Conservation (phyloP, 2,797 vertebrate genomes). For the Euthynnus affinis region DNA sequence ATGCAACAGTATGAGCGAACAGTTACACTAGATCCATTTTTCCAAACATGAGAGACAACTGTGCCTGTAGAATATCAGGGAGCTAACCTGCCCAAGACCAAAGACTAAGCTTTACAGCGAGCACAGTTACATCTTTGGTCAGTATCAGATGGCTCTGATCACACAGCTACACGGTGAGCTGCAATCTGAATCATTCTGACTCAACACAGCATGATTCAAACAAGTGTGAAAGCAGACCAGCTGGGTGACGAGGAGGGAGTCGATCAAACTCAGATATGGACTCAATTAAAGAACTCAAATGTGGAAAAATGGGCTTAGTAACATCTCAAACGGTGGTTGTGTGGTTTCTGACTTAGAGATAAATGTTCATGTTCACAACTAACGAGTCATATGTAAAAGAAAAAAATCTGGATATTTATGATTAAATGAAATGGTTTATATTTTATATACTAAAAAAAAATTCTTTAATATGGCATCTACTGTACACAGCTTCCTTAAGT, state of each 20-base stretch:
- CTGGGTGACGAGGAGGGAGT: neutral
- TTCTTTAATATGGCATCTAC: neutral
- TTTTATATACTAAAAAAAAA: neutral
- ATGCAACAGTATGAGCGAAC: neutral
- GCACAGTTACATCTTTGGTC: neutral
- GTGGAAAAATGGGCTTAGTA: slow-evolving; percentile 6
- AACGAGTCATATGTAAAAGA: neutral
- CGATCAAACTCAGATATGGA: neutral
- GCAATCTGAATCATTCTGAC: slow-evolving; percentile 43
- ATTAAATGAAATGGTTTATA: neutral
- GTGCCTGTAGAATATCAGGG: neutral
- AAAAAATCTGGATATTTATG: neutral
- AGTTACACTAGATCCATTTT: neutral
- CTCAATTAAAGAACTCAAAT: slow-evolving; percentile 1
- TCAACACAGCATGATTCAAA: slow-evolving; percentile 45
- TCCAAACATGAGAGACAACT: neutral
- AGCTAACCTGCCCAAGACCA: neutral
- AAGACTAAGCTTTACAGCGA: neutral
- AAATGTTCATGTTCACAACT: slow-evolving; percentile 9
- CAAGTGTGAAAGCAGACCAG: slow-evolving; percentile 22
- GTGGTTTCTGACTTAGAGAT: neutral
- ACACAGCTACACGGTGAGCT: slow-evolving; percentile 16
- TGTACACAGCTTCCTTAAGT: too few relatives aligned
- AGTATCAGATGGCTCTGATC: slow-evolving; percentile 18
- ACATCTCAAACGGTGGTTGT: neutral